Conservation (phyloP, 1,140 invertebrate genomes). For the Cotesia chilonis region DNA sequence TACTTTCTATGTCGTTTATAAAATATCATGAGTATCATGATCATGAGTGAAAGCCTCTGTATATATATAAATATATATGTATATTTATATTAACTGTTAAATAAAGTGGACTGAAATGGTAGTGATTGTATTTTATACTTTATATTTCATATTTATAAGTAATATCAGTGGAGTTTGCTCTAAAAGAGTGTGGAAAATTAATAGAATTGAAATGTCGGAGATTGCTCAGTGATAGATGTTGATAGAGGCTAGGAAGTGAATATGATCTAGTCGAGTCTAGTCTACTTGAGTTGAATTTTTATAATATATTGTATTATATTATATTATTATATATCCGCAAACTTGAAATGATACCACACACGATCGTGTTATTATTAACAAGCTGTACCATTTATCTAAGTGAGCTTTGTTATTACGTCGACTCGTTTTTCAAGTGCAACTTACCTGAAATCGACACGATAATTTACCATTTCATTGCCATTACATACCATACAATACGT, state of each 20-base stretch:
- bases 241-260: constrained; percentile 31
- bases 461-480: neutral
- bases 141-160: too few relatives aligned
- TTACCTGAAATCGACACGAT: neutral
- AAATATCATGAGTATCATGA: too few relatives aligned
- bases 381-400: constrained; percentile 4
- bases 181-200: too few relatives aligned
- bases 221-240: constrained; percentile 35
- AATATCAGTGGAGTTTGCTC: too few relatives aligned
- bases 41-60: constrained; percentile 1
- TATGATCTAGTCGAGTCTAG: constrained; percentile 11
- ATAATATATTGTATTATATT: constrained; percentile 15
- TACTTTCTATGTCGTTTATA: constrained; percentile 6
- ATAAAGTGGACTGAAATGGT: too few relatives aligned
- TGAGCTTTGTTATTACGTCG: constrained; percentile 14
- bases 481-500: neutral
- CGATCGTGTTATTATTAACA: constrained; percentile 31
- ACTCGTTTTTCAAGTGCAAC: too few relatives aligned
- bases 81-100: too few relatives aligned
- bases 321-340: constrained; percentile 7
- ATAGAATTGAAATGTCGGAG: constrained; percentile 16
- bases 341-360: constrained; percentile 6
- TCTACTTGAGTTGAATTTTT: neutral
- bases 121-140: too few relatives aligned
- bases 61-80: too few relatives aligned